phyloP scores from a whole-genome alignment of 2,888 invertebrate genomes.

The Agonopterix alstromeriana region DNA sequence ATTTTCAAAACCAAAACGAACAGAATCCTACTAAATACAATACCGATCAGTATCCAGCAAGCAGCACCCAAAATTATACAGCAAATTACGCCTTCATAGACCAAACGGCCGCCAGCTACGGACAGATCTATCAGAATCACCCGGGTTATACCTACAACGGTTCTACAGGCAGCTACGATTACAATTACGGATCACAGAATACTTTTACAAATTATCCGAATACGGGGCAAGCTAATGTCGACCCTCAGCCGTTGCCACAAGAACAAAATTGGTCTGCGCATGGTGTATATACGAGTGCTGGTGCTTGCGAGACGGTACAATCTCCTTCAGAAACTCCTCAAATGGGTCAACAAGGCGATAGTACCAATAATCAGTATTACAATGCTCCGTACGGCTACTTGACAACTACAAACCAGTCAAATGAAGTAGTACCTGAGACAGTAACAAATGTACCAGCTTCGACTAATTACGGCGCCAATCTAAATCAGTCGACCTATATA shows the following conservation, averaged over 20 bases:
- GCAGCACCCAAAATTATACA: conserved; percentile 3
- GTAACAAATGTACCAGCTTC: conserved; percentile 25
- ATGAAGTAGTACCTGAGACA: conserved; percentile 25
- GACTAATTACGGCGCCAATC: conserved; percentile 47
- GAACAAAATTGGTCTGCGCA: conserved; percentile 41
- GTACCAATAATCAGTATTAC: conserved; percentile 51
- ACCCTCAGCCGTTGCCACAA: conserved; percentile 32
- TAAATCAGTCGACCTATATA: conserved; percentile 59
- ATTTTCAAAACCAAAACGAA: conserved; percentile 1
- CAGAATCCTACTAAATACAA: background rate
- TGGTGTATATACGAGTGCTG: conserved; percentile 67
- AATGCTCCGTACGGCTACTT: conserved; percentile 70
- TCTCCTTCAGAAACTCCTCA: conserved; percentile 59
- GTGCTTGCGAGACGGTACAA: conserved; percentile 57
- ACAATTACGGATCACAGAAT: conserved; percentile 79
- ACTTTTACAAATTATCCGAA: conserved; percentile 33
- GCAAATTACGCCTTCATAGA: conserved; percentile 22
- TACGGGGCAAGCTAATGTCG: conserved; percentile 28
- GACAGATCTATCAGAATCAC: conserved; percentile 67
- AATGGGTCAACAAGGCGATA: conserved; percentile 22
- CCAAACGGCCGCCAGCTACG: conserved; percentile 29
- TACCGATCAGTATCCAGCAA: background rate
- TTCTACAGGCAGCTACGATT: conserved; percentile 75
- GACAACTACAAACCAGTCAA: conserved; percentile 39
- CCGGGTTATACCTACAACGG: conserved; percentile 79